Evolutionary conservation across 2,113 vertebrate species (phyloP).

Genomic region (Chionis minor): DNA sequence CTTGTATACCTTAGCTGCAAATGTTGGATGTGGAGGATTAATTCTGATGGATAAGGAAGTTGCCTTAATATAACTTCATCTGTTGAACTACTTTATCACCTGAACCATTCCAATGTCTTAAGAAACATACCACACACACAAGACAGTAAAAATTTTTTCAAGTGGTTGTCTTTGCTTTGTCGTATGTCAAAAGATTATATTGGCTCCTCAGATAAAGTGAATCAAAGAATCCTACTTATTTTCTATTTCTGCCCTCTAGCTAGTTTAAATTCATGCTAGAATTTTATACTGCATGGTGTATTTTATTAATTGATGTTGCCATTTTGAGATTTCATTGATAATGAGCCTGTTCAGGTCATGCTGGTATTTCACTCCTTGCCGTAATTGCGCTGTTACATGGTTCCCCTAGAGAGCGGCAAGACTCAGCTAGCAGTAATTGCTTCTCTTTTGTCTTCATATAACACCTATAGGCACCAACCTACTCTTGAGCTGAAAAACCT

Average conservation of each 20-base stretch:
- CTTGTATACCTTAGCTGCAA: background rate
- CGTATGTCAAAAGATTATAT: background rate
- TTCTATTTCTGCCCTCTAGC: background rate
- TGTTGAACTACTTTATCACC: background rate
- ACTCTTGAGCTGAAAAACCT: background rate
- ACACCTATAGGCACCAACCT: background rate
- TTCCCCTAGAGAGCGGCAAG: background rate
- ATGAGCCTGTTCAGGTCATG: background rate
- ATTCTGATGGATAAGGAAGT: background rate
- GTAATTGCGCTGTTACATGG: background rate
- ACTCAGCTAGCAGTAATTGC: background rate
- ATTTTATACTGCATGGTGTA: background rate
- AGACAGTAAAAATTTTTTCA: background rate
- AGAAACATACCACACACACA: background rate
- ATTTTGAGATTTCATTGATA: background rate
- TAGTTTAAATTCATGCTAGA: background rate
- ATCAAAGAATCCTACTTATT: background rate
- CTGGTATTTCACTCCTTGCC: background rate
- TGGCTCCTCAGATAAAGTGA: background rate
- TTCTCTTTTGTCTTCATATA: background rate
- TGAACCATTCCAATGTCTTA: background rate
- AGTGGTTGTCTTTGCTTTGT: background rate
- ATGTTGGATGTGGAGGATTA: background rate
- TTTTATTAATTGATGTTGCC: background rate
- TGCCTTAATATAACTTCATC: background rate